Conservation (phyloP, 2,888 invertebrate genomes). For the Palloptera scutellata region DNA sequence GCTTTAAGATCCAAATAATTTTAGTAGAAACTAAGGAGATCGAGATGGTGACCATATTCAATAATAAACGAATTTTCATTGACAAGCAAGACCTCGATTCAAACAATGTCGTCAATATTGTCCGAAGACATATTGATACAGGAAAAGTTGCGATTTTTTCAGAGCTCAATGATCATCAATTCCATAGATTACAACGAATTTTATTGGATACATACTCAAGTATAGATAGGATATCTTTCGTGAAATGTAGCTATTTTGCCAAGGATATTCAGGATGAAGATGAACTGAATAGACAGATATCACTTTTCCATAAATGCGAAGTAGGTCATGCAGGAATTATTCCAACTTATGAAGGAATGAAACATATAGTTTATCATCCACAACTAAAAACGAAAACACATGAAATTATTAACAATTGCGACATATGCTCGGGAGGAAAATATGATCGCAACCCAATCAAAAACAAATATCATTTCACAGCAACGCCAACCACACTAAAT, state of each 20-base stretch:
- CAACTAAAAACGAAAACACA: slow-evolving; percentile 31
- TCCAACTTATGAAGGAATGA: slow-evolving; percentile 34
- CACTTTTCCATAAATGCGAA: slow-evolving; percentile 38
- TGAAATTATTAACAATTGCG: slow-evolving; percentile 38
- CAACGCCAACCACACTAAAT: slow-evolving; percentile 23
- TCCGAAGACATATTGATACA: slow-evolving; percentile 23
- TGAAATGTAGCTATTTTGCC: slow-evolving; percentile 16
- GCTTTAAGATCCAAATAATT: slow-evolving; percentile 29
- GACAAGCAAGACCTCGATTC: slow-evolving; percentile 19
- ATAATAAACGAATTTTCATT: slow-evolving; percentile 26
- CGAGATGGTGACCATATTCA: slow-evolving; percentile 13
- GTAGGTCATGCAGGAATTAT: slow-evolving; percentile 37
- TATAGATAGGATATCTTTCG: slow-evolving; percentile 8
- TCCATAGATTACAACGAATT: slow-evolving; percentile 19
- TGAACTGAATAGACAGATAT: slow-evolving; percentile 35
- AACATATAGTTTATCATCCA: slow-evolving; percentile 33
- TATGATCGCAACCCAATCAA: slow-evolving; percentile 36
- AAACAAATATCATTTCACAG: slow-evolving; percentile 27
- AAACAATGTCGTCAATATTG: slow-evolving; percentile 21
- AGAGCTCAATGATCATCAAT: slow-evolving; percentile 23
- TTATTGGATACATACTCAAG: slow-evolving; percentile 15
- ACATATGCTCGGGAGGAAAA: slow-evolving; percentile 32
- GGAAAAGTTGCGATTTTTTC: slow-evolving; percentile 26
- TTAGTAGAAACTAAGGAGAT: slow-evolving; percentile 20
- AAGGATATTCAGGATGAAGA: slow-evolving; percentile 33